A percentile compares a stretch with the other conserved stretches of the same genome.
Conservation (phyloP, 2,113 vertebrate genomes). For the Rhizomys pruinosus region DNA sequence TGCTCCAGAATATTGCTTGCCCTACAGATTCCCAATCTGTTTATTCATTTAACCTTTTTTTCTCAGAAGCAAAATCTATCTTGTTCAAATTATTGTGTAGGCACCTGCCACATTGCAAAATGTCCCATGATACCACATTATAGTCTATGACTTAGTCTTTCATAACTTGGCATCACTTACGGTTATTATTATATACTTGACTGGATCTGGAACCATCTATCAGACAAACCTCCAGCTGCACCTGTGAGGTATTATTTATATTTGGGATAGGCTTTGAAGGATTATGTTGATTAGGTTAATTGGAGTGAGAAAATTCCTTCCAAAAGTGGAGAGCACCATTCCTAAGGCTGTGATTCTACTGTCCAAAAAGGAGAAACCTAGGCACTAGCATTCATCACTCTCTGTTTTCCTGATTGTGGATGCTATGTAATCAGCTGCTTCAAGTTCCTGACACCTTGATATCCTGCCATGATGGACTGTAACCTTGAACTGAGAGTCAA, state of each 20-base stretch:
- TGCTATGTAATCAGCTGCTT: neutral
- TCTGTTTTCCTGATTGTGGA: neutral
- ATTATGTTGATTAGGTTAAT: neutral
- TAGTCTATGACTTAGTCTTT: neutral
- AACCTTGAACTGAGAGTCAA: neutral
- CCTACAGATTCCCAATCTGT: neutral
- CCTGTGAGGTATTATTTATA: neutral
- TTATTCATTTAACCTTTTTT: neutral
- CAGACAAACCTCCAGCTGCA: neutral
- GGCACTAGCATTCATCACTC: neutral
- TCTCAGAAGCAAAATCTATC: neutral
- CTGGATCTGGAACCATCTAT: neutral
- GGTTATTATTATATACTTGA: neutral
- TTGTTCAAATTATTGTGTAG: neutral
- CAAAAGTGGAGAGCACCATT: neutral
- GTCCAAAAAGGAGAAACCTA: neutral
- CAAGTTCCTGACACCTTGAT: neutral
- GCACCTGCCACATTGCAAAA: neutral
- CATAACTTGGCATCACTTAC: neutral
- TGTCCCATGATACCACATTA: neutral
- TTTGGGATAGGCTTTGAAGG: neutral
- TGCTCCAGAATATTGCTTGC: neutral
- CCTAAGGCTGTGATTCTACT: neutral
- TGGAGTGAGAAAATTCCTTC: neutral
- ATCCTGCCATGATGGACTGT: neutral